phyloP scores from a whole-genome alignment of 2,888 invertebrate genomes.

The Epirrhoe alternata region DNA sequence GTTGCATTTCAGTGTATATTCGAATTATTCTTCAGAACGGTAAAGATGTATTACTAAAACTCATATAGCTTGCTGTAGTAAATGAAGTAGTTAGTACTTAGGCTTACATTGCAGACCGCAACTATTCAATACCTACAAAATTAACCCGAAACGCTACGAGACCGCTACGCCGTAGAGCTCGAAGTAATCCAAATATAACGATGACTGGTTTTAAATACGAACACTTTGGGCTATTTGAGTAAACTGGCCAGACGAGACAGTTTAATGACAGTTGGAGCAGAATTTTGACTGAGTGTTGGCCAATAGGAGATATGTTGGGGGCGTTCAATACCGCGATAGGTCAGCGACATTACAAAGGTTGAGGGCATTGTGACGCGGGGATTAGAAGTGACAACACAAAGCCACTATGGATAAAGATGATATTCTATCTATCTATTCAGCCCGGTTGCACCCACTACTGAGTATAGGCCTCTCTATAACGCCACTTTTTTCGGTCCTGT shows the following conservation, averaged over 20 bases:
- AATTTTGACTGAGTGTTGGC: not conserved
- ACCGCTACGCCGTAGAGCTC: conserved; percentile 22
- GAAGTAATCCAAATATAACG: conserved; percentile 6
- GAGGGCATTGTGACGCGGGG: not conserved
- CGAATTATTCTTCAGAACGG: too few species aligned
- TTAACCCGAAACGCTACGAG: conserved; percentile 6
- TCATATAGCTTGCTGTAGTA: too few species aligned
- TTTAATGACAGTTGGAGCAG: not conserved
- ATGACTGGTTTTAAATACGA: not conserved
- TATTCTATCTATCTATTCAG: too few species aligned
- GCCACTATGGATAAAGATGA: not conserved
- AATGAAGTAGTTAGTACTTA: not conserved
- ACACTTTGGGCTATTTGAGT: too few species aligned
- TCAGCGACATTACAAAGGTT: not conserved
- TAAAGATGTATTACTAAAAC: not conserved
- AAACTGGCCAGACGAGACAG: not conserved
- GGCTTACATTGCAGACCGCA: not conserved
- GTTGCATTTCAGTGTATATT: too few species aligned
- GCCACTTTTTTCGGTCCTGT: too few species aligned
- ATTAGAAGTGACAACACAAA: not conserved
- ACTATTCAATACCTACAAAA: not conserved
- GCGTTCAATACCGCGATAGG: not conserved
- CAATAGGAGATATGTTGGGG: not conserved
- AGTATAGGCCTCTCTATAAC: too few species aligned
- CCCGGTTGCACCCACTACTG: too few species aligned